Conservation (phyloP, 2,888 invertebrate species). For the Drosophila anceps region DNA sequence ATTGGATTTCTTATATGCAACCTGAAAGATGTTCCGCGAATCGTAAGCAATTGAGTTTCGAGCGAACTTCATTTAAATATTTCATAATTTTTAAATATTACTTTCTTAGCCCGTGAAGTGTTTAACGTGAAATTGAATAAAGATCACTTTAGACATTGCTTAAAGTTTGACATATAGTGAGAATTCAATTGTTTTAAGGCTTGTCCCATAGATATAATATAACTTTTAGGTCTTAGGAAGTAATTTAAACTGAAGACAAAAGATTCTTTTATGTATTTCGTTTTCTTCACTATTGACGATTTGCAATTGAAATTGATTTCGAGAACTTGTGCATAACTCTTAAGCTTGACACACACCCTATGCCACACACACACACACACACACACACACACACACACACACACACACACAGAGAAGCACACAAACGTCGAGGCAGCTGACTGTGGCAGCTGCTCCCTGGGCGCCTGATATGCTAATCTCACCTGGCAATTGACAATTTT, state of each 20-base stretch:
- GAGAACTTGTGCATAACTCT: slow-evolving; percentile 8
- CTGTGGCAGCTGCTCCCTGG: slow-evolving; percentile 39
- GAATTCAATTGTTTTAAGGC: not conserved
- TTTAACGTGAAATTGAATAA: too few species aligned
- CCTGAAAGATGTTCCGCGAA: slow-evolving; percentile 11
- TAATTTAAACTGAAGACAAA: too few species aligned
- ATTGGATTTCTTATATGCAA: slow-evolving; percentile 44
- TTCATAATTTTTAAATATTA: too few species aligned
- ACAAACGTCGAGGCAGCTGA: slow-evolving; percentile 8
- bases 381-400: not conserved
- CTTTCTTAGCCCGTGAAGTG: too few species aligned
- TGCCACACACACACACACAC: not conserved
- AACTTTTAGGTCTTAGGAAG: not conserved
- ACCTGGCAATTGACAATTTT: slow-evolving; percentile 68
- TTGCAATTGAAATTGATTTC: slow-evolving; percentile 6
- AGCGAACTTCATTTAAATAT: not conserved
- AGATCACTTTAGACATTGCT: too few species aligned
- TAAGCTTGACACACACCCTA: not conserved
- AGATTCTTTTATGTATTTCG: too few species aligned
- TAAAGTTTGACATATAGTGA: too few species aligned
- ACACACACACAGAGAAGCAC: too few species aligned
- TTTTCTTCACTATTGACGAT: too few species aligned
- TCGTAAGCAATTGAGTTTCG: not conserved
- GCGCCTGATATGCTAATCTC: slow-evolving; percentile 72
- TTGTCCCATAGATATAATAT: not conserved